Conservation (phyloP, 2,888 invertebrate genomes). For the Drosophila histrio region DNA sequence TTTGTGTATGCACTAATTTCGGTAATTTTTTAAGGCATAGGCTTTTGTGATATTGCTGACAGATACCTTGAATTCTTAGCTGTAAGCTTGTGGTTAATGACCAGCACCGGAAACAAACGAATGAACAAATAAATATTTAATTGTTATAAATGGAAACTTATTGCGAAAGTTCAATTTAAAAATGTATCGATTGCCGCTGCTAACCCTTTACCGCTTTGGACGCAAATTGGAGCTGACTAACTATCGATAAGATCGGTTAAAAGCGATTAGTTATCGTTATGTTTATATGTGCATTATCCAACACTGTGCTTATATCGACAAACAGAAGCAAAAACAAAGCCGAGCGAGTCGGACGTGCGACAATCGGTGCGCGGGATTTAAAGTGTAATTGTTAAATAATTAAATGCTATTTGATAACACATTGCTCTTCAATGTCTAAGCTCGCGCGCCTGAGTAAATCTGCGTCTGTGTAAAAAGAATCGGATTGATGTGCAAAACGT, state of each 20-base stretch:
- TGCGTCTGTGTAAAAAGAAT: constrained; percentile 20
- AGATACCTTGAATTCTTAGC: constrained; percentile 47
- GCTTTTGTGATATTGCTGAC: constrained; percentile 69
- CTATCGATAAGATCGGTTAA: constrained; percentile 12
- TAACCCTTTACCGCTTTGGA: no score
- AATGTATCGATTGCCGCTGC: no score
- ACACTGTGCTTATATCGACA: constrained; percentile 29
- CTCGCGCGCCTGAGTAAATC: constrained; percentile 23
- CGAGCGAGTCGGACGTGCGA: constrained; percentile 49
- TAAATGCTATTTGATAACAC: constrained; percentile 38
- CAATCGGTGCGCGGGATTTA: constrained; percentile 49
- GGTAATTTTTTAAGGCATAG: constrained; percentile 41
- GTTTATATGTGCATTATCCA: background rate
- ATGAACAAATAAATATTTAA: constrained; percentile 58
- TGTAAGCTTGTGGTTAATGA: constrained; percentile 16
- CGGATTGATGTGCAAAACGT: constrained; percentile 9
- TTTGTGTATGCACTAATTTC: constrained; percentile 8
- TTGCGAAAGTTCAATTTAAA: no score
- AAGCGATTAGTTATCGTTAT: constrained; percentile 1
- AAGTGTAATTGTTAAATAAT: constrained; percentile 56
- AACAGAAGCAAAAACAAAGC: constrained; percentile 58
- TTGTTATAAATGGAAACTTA: constrained; percentile 22
- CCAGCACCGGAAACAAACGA: constrained; percentile 45
- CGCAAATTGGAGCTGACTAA: background rate
- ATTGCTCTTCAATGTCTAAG: constrained; percentile 3